Conservation (phyloP, 1,140 invertebrate species). For the Drosophila bocki region DNA sequence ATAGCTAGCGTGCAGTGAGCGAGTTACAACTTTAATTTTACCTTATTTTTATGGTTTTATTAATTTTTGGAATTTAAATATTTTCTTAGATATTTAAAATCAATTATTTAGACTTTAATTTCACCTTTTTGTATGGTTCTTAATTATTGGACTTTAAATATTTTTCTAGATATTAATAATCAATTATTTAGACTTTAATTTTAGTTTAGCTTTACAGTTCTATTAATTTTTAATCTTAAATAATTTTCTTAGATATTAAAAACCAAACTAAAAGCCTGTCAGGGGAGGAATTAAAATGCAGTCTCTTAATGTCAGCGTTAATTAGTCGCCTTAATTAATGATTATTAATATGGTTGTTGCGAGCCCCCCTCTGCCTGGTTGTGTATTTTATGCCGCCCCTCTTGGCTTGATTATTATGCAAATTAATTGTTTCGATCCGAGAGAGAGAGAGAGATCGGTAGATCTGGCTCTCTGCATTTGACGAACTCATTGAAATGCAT, state of each 20-base stretch:
- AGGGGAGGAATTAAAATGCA: slow-evolving; percentile 72
- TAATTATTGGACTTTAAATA: too few relatives aligned
- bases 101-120: neutral
- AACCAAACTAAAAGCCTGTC: slow-evolving; percentile 28
- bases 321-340: slow-evolving; percentile 82
- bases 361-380: neutral
- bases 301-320: slow-evolving; percentile 81
- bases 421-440: slow-evolving; percentile 71
- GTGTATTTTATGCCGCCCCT: slow-evolving; percentile 6
- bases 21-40: neutral
- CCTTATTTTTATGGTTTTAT: neutral
- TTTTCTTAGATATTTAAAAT: neutral
- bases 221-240: neutral
- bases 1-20: slow-evolving; percentile 19
- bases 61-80: neutral
- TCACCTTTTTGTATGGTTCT: too few relatives aligned
- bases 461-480: slow-evolving; percentile 53
- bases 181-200: neutral
- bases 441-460: neutral
- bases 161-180: too few relatives aligned
- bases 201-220: neutral
- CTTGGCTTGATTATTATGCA: slow-evolving; percentile 74
- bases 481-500: slow-evolving; percentile 82
- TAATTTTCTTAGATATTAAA: slow-evolving; percentile 3
- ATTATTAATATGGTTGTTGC: slow-evolving; percentile 83